phyloP scores from a whole-genome alignment of 2,113 vertebrate species.

The Zosterops borbonicus region DNA sequence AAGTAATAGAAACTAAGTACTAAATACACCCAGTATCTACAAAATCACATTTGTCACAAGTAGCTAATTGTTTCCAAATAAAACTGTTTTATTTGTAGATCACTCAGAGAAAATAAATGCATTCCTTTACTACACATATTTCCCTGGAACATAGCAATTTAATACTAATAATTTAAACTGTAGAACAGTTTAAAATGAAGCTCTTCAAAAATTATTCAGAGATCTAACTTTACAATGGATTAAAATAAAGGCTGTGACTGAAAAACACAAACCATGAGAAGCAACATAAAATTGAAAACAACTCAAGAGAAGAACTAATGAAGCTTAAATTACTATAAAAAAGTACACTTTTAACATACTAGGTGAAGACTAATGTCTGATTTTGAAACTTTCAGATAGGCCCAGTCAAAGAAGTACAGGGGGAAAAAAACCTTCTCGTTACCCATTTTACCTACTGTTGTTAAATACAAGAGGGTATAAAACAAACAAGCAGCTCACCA shows the following conservation, averaged over 20 bases:
- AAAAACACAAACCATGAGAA: background rate
- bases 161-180: background rate
- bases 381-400: background rate
- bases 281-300: background rate
- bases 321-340: background rate
- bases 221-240: background rate
- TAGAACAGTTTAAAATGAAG: background rate
- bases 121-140: background rate
- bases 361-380: background rate
- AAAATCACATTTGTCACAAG: background rate
- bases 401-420: background rate
- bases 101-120: background rate
- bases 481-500: background rate
- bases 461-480: background rate
- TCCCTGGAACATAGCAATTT: background rate
- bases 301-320: background rate
- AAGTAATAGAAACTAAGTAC: background rate
- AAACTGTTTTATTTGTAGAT: background rate
- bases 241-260: background rate
- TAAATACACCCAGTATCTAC: background rate
- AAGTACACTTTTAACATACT: background rate
- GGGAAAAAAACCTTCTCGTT: background rate
- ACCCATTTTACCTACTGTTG: background rate
- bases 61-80: background rate
- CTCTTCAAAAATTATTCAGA: background rate